These are phyloP conservation scores for Passer domesticus DNA, from an alignment of 2,113 vertebrate genomes.

Conservation along the genomic window DNA sequence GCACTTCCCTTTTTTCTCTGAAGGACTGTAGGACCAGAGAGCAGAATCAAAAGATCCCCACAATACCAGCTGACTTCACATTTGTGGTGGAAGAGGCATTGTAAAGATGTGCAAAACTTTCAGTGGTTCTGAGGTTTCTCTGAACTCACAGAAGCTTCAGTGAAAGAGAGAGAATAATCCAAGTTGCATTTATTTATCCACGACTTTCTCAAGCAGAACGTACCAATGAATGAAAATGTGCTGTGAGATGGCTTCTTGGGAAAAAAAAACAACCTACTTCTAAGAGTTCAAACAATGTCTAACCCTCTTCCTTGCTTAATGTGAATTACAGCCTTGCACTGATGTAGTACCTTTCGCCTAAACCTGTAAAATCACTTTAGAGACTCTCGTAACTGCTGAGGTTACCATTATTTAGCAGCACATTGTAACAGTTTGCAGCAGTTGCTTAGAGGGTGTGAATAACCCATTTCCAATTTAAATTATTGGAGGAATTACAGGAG, in stretches of 20 bases:
- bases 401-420: conserved; percentile 34
- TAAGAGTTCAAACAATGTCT: not conserved
- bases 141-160: not conserved
- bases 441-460: conserved; percentile 34
- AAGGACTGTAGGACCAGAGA: not conserved
- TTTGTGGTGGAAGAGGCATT: not conserved
- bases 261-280: not conserved
- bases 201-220: not conserved
- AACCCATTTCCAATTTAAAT: conserved; percentile 31
- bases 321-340: conserved; percentile 16
- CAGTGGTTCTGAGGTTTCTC: not conserved
- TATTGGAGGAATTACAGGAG: conserved; percentile 14
- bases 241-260: not conserved
- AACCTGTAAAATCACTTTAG: conserved; percentile 51
- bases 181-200: not conserved
- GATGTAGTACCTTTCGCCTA: not conserved
- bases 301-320: conserved; percentile 10
- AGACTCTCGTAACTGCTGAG: not conserved
- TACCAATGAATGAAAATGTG: not conserved
- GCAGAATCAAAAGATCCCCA: not conserved
- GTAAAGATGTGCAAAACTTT: not conserved
- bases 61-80: not conserved
- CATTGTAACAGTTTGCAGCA: not conserved
- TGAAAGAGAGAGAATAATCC: not conserved
- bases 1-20: not conserved